Evolutionary conservation across 92 coral and sea anemone species (phyloP), one percentile per base, ranked within the genome.

Genomic region (Palythoa grandiflora): DNA sequence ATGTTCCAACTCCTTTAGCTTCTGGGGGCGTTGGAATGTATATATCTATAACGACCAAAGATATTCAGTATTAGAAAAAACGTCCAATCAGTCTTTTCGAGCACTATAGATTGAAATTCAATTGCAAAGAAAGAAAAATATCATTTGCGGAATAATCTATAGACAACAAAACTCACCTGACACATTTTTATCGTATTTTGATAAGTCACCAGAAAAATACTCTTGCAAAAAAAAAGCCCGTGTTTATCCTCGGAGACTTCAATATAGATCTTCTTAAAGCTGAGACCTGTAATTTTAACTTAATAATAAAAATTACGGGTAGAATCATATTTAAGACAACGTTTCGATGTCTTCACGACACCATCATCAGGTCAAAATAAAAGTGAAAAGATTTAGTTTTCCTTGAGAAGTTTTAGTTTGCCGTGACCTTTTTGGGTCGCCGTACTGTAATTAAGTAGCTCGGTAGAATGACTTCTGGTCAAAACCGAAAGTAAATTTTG

Each of bases 1-100:
- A 28, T 28, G 28, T 28, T 28, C 28, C 28, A 28, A 28, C 28
- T 28, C 28, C 28, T 28, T 28, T 65, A n/a, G 37, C 71, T 16
- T 65, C 71, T 65, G 71, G 71, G 71, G 71, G 71, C 37, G 71
- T 65, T 65, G 71, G 71, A 65, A 65, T 65, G 71, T 65, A 65
- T 65, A 65, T 65, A 65, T 65, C 71, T 3, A 65, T 65, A 65
- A 65, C 71, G 8, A 65, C 63, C 63, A 1, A 57, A 57, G 63
- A 57, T 57, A 57, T 57, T 57, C 63, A 57, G 63, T 57, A 12
- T 57, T 57, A 57, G 63, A 57, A 57, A 57, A 57, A 57, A 57
- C 63, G 63, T 57, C 63, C 63, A 57, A 57, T 57, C 12, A 11
- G 15, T 7, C 63, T 57, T 57, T 57, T 57, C 63, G 2, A 57